Evolutionary conservation across 2,797 vertebrate genomes (phyloP).

Genomic region (Thripadectes ignobilis): DNA sequence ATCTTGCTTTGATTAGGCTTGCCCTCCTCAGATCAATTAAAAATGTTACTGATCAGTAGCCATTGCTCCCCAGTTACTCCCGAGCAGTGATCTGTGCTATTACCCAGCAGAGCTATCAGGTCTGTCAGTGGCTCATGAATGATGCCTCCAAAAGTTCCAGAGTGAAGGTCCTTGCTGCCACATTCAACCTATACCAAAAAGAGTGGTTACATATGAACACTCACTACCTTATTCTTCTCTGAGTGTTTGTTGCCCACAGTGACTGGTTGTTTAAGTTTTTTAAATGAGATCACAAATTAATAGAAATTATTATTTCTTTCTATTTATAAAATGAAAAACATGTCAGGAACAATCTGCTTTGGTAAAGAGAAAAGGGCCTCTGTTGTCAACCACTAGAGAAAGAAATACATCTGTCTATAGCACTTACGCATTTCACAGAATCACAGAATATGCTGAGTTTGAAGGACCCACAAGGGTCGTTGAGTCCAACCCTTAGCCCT

Average conservation of each 20-base stretch:
- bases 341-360: neutral
- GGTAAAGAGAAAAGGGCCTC: neutral
- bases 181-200: slow-evolving; percentile 82
- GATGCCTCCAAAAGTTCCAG: slow-evolving; percentile 89
- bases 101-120: slow-evolving; percentile 89
- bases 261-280: neutral
- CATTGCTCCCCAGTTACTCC: neutral
- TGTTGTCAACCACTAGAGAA: neutral
- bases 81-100: neutral
- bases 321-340: neutral
- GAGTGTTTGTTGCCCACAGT: neutral
- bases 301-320: neutral
- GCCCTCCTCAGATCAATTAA: neutral
- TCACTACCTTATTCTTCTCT: accelerated
- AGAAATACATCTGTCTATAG: neutral
- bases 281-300: neutral
- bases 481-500: neutral
- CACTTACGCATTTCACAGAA: neutral
- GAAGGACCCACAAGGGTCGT: neutral
- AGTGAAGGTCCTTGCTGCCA: slow-evolving; percentile 88
- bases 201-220: neutral
- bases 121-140: slow-evolving; percentile 90
- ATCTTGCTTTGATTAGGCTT: neutral
- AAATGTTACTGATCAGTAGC: neutral
- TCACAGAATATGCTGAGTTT: neutral